Percentiles rank a stretch among this genome's conserved stretches.
These are phyloP conservation scores for Pollachius pollachius DNA, from an alignment of 2,113 vertebrate species.

Conservation along the genomic window DNA sequence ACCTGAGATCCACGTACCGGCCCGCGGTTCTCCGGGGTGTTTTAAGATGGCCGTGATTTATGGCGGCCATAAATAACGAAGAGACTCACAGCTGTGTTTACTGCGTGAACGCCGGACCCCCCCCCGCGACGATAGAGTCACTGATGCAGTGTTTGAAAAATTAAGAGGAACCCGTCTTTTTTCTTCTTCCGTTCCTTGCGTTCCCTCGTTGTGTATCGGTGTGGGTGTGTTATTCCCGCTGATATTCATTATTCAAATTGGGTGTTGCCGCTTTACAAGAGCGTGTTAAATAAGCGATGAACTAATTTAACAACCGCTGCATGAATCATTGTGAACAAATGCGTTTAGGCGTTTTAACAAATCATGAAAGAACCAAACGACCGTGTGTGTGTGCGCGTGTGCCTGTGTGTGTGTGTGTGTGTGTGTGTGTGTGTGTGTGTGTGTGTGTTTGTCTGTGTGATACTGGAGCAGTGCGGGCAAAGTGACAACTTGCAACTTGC, in stretches of 20 bases:
- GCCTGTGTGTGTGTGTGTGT: conserved; percentile 13
- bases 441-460: neutral
- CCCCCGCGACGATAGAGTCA: conserved; percentile 20
- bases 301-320: no score
- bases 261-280: no score
- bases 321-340: no score
- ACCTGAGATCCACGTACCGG: conserved; percentile 41
- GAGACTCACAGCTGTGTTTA: conserved; percentile 34
- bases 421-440: no score
- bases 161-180: conserved; percentile 9
- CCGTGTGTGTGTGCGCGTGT: neutral
- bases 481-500: no score
- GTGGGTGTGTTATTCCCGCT: neutral
- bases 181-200: neutral
- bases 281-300: no score
- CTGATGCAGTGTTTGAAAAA: conserved; percentile 28
- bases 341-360: no score
- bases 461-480: no score
- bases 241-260: no score
- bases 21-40: conserved; percentile 51
- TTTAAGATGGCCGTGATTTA: conserved; percentile 54
- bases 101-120: conserved; percentile 14
- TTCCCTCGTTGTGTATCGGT: neutral
- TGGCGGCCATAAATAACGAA: conserved; percentile 47
- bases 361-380: no score